phyloP scores from a whole-genome alignment of 2,113 vertebrate species.

The Numenius arquata region DNA sequence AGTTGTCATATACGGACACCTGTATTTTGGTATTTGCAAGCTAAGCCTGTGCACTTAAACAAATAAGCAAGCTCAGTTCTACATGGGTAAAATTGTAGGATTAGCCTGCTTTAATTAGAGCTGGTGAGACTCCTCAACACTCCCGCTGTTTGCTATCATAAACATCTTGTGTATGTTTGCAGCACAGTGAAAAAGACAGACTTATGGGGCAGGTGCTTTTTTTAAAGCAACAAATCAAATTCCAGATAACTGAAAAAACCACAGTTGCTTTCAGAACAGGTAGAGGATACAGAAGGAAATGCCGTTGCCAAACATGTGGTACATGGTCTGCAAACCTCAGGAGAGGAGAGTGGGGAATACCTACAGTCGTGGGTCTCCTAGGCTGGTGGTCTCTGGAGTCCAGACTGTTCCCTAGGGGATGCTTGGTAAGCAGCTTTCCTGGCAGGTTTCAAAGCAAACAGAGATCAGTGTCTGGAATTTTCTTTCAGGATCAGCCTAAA shows the following conservation, averaged over 20 bases:
- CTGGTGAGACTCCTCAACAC: conserved; percentile 43
- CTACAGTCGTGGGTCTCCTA: neutral
- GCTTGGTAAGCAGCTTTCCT: neutral
- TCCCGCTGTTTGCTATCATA: conserved; percentile 65
- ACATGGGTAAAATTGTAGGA: conserved; percentile 62
- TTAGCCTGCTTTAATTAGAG: conserved; percentile 65
- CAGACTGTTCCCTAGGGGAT: neutral
- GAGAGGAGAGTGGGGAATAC: neutral
- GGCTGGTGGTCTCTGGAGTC: neutral
- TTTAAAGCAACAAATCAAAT: conserved; percentile 50
- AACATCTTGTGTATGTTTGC: conserved; percentile 53
- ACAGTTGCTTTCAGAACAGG: conserved; percentile 6
- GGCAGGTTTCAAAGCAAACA: neutral
- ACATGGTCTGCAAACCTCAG: neutral
- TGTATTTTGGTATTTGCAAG: conserved; percentile 60
- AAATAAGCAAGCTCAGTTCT: conserved; percentile 58
- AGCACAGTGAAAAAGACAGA: conserved; percentile 21
- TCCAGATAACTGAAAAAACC: conserved; percentile 29
- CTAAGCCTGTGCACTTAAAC: conserved; percentile 49
- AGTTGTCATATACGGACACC: conserved; percentile 48
- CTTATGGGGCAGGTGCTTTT: conserved; percentile 43
- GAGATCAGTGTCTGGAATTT: neutral
- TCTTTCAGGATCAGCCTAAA: neutral
- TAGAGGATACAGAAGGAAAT: neutral
- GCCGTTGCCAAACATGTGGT: neutral